Percentiles rank a stretch among this genome's conserved stretches.
These are phyloP conservation scores for Eriocheir sinensis DNA, from an alignment of 1,140 invertebrate genomes.

Conservation along the genomic window DNA sequence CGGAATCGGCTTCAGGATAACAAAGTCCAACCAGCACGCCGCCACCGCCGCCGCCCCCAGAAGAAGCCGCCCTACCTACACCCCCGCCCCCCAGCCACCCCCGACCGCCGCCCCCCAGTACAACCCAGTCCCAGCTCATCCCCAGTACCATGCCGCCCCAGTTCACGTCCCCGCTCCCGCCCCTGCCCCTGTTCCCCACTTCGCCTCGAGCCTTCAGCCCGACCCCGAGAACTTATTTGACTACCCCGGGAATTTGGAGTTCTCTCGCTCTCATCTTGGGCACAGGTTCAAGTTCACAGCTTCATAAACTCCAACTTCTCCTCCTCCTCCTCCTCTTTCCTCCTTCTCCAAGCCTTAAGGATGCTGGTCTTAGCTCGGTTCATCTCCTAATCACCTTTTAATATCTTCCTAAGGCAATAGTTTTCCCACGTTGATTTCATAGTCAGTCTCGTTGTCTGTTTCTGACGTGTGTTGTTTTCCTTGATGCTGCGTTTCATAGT, in stretches of 20 bases:
- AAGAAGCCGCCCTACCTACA: conserved; percentile 30
- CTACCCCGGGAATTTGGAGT: conserved; percentile 77
- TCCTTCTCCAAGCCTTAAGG: background rate
- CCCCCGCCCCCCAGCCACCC: conserved; percentile 51
- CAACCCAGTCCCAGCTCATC: conserved; percentile 5
- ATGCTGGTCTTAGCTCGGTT: too few relatives aligned
- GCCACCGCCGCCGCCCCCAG: too few relatives aligned
- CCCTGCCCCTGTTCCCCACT: conserved; percentile 13
- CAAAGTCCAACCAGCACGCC: conserved; percentile 73
- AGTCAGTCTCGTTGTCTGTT: too few relatives aligned
- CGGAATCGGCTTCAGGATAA: conserved; percentile 78
- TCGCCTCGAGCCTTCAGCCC: background rate
- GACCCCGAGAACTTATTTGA: conserved; percentile 76
- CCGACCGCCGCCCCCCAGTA: conserved; percentile 32
- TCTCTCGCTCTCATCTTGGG: conserved; percentile 59
- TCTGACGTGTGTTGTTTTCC: too few relatives aligned
- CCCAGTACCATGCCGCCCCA: conserved; percentile 25
- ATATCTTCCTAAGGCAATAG: too few relatives aligned
- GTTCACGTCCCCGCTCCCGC: background rate
- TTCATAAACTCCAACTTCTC: conserved; percentile 27
- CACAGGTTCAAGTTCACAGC: conserved; percentile 78
- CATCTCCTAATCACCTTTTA: too few relatives aligned
- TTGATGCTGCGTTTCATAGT: too few relatives aligned
- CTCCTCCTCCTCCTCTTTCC: background rate
- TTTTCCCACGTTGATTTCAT: too few relatives aligned